A percentile compares a stretch with the other conserved stretches of the same genome.
Conservation (phyloP, 2,888 invertebrate species). For the Ophion slaviceki region DNA sequence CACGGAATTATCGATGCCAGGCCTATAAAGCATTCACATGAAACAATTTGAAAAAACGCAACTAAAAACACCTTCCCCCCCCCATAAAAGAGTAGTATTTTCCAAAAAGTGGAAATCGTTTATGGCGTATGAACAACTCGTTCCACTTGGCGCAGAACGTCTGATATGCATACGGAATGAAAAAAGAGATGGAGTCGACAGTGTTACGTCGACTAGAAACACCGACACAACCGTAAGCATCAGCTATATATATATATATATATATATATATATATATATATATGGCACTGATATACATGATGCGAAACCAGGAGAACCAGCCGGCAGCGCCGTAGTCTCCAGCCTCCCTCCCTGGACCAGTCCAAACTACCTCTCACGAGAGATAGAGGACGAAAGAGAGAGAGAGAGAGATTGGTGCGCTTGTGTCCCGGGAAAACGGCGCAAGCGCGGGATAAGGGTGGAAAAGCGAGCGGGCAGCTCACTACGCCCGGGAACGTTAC, state of each 20-base stretch:
- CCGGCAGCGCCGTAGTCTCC: conserved; percentile 46
- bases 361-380: conserved; percentile 53
- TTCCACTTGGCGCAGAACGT: not conserved
- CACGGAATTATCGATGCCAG: too few relatives aligned
- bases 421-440: conserved; percentile 71
- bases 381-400: conserved; percentile 57
- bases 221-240: conserved; percentile 40
- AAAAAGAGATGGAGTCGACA: conserved; percentile 17
- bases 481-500: conserved; percentile 82
- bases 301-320: conserved; percentile 40
- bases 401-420: conserved; percentile 44
- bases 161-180: not conserved
- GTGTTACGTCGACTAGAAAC: conserved; percentile 28
- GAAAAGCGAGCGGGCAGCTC: conserved; percentile 81
- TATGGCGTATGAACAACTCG: not conserved
- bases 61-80: too few relatives aligned
- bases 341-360: conserved; percentile 48
- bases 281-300: conserved; percentile 2
- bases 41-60: too few relatives aligned
- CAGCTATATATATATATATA: not conserved
- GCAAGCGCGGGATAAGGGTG: conserved; percentile 80
- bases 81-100: not conserved
- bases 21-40: too few relatives aligned
- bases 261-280: conserved; percentile 7
- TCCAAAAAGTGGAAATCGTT: not conserved